These are phyloP conservation scores for Pseudocheirus occidentalis DNA, from an alignment of 2,797 vertebrate species.

Conservation along the genomic window DNA sequence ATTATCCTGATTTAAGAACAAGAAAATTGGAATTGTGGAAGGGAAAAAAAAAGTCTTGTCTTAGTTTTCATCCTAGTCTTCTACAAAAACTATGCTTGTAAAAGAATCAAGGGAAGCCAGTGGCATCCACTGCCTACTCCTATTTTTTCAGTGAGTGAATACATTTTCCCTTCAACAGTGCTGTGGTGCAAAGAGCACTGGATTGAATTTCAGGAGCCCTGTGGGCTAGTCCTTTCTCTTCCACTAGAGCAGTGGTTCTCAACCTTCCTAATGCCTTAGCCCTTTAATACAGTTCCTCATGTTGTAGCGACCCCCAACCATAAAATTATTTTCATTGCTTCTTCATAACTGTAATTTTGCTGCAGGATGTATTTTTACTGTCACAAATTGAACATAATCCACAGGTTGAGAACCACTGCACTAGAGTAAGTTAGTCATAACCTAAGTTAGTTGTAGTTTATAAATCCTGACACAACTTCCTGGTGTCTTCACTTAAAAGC, in stretches of 20 bases:
- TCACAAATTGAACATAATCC: too few relatives aligned
- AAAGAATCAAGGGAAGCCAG: not conserved
- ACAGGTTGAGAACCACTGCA: too few relatives aligned
- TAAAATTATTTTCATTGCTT: too few relatives aligned
- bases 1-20: not conserved
- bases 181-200: not conserved
- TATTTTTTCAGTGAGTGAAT: not conserved
- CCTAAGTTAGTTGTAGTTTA: too few relatives aligned
- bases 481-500: not conserved
- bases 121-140: not conserved
- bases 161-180: not conserved
- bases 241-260: too few relatives aligned
- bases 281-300: too few relatives aligned
- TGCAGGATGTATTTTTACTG: too few relatives aligned
- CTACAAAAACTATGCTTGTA: not conserved
- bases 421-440: not conserved
- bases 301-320: too few relatives aligned
- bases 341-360: too few relatives aligned
- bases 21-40: not conserved
- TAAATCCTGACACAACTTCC: not conserved
- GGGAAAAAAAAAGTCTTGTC: not conserved
- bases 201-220: not conserved
- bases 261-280: too few relatives aligned
- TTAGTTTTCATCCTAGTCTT: not conserved
- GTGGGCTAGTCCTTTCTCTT: not conserved